Base-by-base conservation (phyloP, 1,140 invertebrate species). In the Heliconius nattereri region DNA sequence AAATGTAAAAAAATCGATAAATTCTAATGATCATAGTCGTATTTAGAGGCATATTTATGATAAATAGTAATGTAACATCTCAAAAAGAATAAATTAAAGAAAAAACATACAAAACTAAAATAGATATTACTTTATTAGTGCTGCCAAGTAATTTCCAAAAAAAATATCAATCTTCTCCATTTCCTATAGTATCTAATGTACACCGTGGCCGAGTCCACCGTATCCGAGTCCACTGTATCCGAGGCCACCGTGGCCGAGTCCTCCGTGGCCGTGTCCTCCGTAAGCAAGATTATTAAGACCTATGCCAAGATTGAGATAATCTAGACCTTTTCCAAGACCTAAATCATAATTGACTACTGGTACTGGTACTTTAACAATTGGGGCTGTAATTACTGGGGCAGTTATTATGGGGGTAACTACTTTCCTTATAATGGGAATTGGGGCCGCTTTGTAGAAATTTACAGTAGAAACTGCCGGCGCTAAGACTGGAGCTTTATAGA, bases 401-500 rank as follows among this genome's bases (percentile, higher is more conserved):
- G 54, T 0, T n/a, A 57, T 57, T 57, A 57, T 23, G 20, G 54
- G 60, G 16, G 81, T 71, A 0, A 85, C 83, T 7, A 85, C 75
- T 35, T 85, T 90, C 73, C 81, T 88, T 78, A 93, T 86, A 9
- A 92, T 76, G 9, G 91, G 86, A 32, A 93, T 92, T 7, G 91
- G 90, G 9, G 91, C 86, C 0, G 91, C 91, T 74, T 90, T 91
- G n/a, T 86, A 75, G 9, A 91, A 32, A 82, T 87, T 91, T 6
- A 87, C 85, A 26, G 87, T 86, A 35, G 92, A 93, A 75, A 91
- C 81, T 35, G 91, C 90, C 11, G 87, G 87, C 1, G 87, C 88
- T n/a, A 89, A 79, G 29, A 87, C 86, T n/a, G 87, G 85, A 9
- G 86, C 83, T n/a, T 71, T 78, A 82, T 86, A 81, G 60, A 84